A percentile compares a stretch with the other conserved stretches of the same genome.
These are phyloP conservation scores for Montipora efflorescens DNA, from an alignment of 64 coral and sea anemone species.

Conservation along the genomic window DNA sequence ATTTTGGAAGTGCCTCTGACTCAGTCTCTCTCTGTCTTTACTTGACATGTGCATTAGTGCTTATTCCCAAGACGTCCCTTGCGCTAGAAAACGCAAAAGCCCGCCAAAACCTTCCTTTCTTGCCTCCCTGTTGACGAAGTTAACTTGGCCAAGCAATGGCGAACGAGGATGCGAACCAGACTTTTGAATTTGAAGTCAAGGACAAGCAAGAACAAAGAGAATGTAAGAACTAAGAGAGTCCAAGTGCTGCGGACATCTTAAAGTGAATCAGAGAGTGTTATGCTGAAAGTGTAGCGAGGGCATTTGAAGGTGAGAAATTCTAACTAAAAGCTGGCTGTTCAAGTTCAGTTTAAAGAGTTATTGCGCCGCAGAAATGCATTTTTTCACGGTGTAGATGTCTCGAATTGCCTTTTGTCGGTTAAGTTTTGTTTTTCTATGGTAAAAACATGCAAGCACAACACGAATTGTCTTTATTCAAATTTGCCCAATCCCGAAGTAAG, in stretches of 20 bases:
- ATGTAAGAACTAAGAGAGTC: not conserved
- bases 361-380: not conserved
- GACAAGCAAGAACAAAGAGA: slow-evolving; percentile 1
- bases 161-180: slow-evolving; percentile 1
- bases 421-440: not conserved
- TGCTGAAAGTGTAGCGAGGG: not conserved
- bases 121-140: too few species aligned
- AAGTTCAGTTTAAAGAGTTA: not conserved
- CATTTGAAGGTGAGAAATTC: slow-evolving; percentile 7
- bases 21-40: too few species aligned
- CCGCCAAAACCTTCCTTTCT: not conserved
- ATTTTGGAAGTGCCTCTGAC: too few species aligned
- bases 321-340: not conserved
- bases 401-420: slow-evolving; percentile 1
- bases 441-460: slow-evolving; percentile 7
- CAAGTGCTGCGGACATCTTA: not conserved
- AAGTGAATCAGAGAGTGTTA: slow-evolving; percentile 2
- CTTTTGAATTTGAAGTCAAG: not conserved
- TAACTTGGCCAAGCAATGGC: not conserved
- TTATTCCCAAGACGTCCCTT: too few species aligned
- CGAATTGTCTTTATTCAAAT: not conserved
- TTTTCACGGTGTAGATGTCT: not conserved
- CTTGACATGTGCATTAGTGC: too few species aligned
- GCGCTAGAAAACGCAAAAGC: too few species aligned
- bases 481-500: too few species aligned